phyloP scores from a whole-genome alignment of 2,797 vertebrate species.

The Nyctibius grandis region DNA sequence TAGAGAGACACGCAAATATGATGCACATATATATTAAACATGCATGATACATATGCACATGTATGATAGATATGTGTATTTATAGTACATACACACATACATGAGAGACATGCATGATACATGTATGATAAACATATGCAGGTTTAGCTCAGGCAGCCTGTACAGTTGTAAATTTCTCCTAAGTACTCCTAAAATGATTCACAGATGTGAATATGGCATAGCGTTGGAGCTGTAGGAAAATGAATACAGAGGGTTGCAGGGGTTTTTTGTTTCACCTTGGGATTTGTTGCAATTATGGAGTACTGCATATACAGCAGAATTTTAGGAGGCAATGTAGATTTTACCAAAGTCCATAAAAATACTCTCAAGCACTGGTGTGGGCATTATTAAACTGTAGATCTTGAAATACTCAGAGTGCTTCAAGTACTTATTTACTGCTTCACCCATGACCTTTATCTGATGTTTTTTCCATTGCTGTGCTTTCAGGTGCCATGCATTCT shows the following conservation, averaged over 20 bases:
- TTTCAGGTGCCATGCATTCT: not conserved
- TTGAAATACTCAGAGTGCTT: not conserved
- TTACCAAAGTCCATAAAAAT: not conserved
- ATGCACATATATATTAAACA: not conserved
- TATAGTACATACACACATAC: not conserved
- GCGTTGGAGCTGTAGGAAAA: not conserved
- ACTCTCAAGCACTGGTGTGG: not conserved
- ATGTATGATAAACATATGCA: not conserved
- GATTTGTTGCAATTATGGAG: not conserved
- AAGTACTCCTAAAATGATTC: not conserved
- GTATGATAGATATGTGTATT: not conserved
- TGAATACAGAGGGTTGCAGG: not conserved
- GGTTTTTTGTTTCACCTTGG: not conserved
- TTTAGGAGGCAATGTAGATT: not conserved
- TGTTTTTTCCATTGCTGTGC: not conserved
- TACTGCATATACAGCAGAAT: not conserved
- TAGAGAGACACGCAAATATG: not conserved
- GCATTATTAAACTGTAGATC: not conserved
- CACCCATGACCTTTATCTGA: not conserved
- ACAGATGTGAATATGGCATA: not conserved
- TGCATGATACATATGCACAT: not conserved
- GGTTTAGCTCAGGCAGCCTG: not conserved
- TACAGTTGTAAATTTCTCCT: not conserved
- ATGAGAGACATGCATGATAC: not conserved
- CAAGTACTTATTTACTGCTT: not conserved